Evolutionary conservation across 1,140 invertebrate genomes (phyloP), one percentile per base, ranked within the genome.

Genomic region (Nebria ingens): DNA sequence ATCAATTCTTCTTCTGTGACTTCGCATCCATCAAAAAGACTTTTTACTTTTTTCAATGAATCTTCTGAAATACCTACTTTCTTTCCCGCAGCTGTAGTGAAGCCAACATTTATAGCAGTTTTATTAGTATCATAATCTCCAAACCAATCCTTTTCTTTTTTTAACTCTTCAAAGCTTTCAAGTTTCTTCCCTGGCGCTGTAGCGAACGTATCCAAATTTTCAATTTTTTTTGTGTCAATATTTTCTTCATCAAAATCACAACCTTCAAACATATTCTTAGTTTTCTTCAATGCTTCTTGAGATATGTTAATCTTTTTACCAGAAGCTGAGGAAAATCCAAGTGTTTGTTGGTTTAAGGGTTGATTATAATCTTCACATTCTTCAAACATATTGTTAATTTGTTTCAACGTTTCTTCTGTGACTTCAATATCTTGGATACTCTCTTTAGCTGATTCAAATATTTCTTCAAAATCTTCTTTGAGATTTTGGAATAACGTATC

Each of bases 41-140:
- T 55, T 52, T 61, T 63, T 2, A 64, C 64, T 62, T 62, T 66
- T 15, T 62, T 45, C 17, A 75, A 56, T 19, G 66, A 61, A 17
- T 65, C 61, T 40, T 68, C 61, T n/a, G n/a, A n/a, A n/a, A n/a
- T n/a, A 52, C 54, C 52, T 12, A 76, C 64, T 53, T 50, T 59
- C 62, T 72, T 73, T 4, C 69, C 73, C 54, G 59, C 45, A 21
- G 71, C 72, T 54, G 69, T 71, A 53, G 65, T 58, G 62, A 71
- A 72, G 21, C 64, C 65, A 58, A n/a, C n/a, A n/a, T n/a, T n/a
- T n/a, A n/a, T n/a, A n/a, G n/a, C n/a, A n/a, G n/a, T n/a, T n/a
- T n/a, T n/a, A n/a, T n/a, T n/a, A n/a, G n/a, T n/a, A n/a, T n/a
- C n/a, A n/a, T n/a, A n/a, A n/a, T n/a, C n/a, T n/a, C n/a, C n/a